Evolutionary conservation across 2,113 vertebrate species (phyloP).

Genomic region (Eurypyga helias): DNA sequence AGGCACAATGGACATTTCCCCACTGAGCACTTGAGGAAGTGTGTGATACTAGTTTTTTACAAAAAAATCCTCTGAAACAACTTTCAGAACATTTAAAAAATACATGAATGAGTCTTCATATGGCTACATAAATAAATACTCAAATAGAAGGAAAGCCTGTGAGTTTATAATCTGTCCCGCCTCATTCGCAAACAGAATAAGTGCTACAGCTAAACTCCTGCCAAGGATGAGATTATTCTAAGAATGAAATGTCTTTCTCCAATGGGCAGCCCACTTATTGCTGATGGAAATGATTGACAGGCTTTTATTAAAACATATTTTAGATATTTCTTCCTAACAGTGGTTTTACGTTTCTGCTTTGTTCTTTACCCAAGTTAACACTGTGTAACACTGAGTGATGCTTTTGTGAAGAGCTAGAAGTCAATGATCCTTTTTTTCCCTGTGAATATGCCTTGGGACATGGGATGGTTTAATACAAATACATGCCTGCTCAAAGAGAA

Average conservation of each 20-base stretch:
- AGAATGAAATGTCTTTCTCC: conserved; percentile 61
- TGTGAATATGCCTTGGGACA: conserved; percentile 35
- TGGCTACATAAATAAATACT: neutral
- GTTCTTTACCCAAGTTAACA: conserved; percentile 14
- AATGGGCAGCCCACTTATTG: conserved; percentile 57
- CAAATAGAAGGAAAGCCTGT: conserved; percentile 15
- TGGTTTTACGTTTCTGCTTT: conserved; percentile 33
- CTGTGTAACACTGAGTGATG: conserved; percentile 26
- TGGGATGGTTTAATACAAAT: conserved; percentile 43
- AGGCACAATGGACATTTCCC: neutral
- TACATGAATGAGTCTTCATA: neutral
- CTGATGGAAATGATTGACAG: conserved; percentile 71
- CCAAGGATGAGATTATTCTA: conserved; percentile 56
- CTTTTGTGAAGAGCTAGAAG: conserved; percentile 10
- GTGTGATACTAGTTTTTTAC: neutral
- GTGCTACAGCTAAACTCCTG: conserved; percentile 41
- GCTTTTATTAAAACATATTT: conserved; percentile 67
- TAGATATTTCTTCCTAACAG: conserved; percentile 11
- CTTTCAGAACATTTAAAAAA: neutral
- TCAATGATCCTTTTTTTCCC: conserved; percentile 18
- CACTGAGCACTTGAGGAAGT: neutral
- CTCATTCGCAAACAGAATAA: conserved; percentile 13
- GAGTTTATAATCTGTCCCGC: conserved; percentile 8
- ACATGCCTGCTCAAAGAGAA: conserved; percentile 5
- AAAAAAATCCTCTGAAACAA: neutral